Conservation (phyloP, 2,113 vertebrate genomes). For the Fregata magnificens region DNA sequence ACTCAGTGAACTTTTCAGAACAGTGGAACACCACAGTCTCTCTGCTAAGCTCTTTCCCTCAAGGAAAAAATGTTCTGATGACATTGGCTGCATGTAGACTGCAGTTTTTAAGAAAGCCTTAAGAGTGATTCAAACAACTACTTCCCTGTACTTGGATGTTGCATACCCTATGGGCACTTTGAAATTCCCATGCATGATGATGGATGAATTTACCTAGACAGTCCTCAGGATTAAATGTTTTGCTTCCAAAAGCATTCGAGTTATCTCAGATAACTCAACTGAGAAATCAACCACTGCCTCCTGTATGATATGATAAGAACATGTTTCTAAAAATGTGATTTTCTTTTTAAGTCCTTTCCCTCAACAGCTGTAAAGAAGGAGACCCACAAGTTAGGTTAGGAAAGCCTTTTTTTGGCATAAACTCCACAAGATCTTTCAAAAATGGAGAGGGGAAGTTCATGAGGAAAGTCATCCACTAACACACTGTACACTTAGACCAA, state of each 20-base stretch:
- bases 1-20: slow-evolving; percentile 23
- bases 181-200: background rate
- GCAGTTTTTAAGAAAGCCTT: background rate
- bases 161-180: background rate
- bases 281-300: background rate
- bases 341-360: background rate
- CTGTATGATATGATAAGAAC: background rate
- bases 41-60: background rate
- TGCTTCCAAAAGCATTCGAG: background rate
- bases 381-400: background rate
- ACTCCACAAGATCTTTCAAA: background rate
- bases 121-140: background rate
- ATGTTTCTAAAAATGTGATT: background rate
- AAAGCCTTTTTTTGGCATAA: background rate
- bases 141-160: background rate
- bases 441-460: background rate
- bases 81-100: background rate
- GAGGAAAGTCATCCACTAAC: background rate
- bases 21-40: background rate
- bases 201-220: background rate
- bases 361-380: background rate
- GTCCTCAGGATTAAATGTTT: background rate
- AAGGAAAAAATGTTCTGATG: background rate
- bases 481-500: background rate
- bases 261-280: background rate